A percentile compares a stretch with the other conserved stretches of the same genome.
Conservation (phyloP, 2,113 vertebrate genomes). For the Fulica atra region DNA sequence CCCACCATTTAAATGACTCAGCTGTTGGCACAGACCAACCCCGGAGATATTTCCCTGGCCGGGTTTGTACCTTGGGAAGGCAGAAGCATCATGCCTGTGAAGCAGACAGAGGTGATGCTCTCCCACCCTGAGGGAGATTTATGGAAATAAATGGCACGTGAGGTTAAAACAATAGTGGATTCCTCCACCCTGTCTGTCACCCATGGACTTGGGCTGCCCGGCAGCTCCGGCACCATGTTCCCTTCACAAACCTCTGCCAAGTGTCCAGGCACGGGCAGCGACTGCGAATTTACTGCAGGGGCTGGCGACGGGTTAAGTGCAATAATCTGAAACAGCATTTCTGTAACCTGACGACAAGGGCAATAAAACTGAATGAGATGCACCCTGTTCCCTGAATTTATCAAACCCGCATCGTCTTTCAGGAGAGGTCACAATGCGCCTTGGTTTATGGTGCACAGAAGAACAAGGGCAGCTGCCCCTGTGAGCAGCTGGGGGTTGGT, state of each 20-base stretch:
- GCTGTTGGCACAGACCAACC: constrained; percentile 41
- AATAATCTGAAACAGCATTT: background rate
- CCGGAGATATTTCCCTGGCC: background rate
- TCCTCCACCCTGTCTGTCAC: background rate
- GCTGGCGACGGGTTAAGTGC: constrained; percentile 6
- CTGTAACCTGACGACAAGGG: constrained; percentile 23
- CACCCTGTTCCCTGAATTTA: background rate
- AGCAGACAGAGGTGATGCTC: background rate
- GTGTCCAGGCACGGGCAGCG: background rate
- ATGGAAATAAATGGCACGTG: background rate
- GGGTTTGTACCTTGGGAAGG: background rate
- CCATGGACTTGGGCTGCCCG: background rate
- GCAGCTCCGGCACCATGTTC: background rate
- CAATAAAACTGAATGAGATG: background rate
- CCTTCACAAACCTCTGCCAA: background rate
- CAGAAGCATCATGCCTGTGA: background rate
- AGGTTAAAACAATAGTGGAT: background rate
- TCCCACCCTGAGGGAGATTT: background rate
- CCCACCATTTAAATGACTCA: constrained; percentile 44
- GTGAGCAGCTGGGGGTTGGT: rapidly evolving
- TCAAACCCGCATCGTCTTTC: background rate
- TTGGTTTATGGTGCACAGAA: background rate
- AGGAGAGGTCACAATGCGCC: background rate
- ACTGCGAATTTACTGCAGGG: background rate
- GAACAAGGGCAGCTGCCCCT: background rate